Base-by-base conservation (phyloP, 2,888 invertebrate species). In the Coremacera marginata region DNA sequence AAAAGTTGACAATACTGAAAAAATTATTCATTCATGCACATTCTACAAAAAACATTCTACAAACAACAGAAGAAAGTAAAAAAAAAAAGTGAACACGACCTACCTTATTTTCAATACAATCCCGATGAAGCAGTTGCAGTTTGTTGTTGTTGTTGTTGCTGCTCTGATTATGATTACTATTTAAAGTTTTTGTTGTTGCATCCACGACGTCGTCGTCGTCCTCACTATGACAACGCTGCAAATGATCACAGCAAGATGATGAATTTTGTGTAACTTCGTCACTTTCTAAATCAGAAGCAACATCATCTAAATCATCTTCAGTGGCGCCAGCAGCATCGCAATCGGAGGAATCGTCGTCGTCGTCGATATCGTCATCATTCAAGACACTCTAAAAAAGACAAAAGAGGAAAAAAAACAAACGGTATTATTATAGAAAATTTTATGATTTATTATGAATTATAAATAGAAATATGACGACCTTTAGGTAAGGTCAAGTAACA, bases 231-330 rank as follows among this genome's bases (percentile, higher is more conserved):
- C 83, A 84, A 57, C 80, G 82, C 79, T 83, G 86, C 77, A 85
- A 65, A 9, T n/a, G n/a, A n/a, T 79, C 80, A 44, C 11, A 44
- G 22, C 62, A 62, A 77, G 77, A 79, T 62, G 84, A 81, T 27
- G 81, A 81, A 44, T 85, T 84, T 72, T 83, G 84, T 77, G 83
- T 81, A 44, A 82, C 81, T 68, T 82, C 77, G 75, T 82, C 82
- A 78, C 83, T 84, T 81, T 86, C 87, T 81, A 88, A 83, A 81
- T 88, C 88, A 79, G 87, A 87, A 71, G 78, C 84, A 73, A 83
- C 84, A 79, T 87, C 86, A 82, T 87, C 85, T 75, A 88, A 77
- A 84, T 88, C 87, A 82, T 87, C 88, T 77, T 87, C 87, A 75
- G 88, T 88, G 82, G 88, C 88, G 78, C 76, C 82, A 75, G 76